These are phyloP conservation scores for Glaucopsyche alexis DNA, from an alignment of 2,888 invertebrate species.

Conservation along the genomic window DNA sequence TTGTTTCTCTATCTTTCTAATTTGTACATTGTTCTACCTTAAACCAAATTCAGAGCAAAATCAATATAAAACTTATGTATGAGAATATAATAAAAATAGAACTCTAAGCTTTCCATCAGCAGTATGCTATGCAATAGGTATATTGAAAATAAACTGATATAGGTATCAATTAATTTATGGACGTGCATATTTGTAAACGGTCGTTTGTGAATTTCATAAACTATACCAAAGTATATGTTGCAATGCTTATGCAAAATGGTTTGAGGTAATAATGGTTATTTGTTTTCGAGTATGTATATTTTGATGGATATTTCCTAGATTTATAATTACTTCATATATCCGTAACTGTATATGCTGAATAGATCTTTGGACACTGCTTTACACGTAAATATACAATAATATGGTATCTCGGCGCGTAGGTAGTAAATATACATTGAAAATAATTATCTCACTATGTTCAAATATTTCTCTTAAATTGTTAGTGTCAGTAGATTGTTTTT, in stretches of 20 bases:
- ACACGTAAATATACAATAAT: constrained; percentile 22
- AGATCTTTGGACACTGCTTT: constrained; percentile 26
- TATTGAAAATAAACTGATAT: too few species aligned
- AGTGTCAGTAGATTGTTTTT: background rate
- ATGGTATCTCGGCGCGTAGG: constrained; percentile 48
- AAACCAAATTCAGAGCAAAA: constrained; percentile 18
- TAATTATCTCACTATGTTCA: constrained; percentile 26
- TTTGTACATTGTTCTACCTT: constrained; percentile 24
- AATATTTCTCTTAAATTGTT: background rate
- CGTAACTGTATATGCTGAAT: constrained; percentile 20
- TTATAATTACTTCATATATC: constrained; percentile 19
- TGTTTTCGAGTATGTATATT: constrained; percentile 27
- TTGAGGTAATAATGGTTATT: constrained; percentile 19
- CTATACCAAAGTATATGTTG: constrained; percentile 3
- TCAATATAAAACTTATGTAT: background rate
- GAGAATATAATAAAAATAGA: background rate
- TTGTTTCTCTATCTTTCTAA: constrained; percentile 45
- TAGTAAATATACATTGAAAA: constrained; percentile 46
- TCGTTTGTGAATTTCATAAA: constrained; percentile 7
- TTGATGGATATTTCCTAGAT: constrained; percentile 25
- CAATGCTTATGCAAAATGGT: constrained; percentile 15
- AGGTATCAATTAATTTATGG: too few species aligned
- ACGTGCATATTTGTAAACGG: background rate
- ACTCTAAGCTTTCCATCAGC: background rate
- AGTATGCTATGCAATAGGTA: background rate